Evolutionary conservation across 2,113 vertebrate genomes (phyloP).

Genomic region (Albula goreensis): DNA sequence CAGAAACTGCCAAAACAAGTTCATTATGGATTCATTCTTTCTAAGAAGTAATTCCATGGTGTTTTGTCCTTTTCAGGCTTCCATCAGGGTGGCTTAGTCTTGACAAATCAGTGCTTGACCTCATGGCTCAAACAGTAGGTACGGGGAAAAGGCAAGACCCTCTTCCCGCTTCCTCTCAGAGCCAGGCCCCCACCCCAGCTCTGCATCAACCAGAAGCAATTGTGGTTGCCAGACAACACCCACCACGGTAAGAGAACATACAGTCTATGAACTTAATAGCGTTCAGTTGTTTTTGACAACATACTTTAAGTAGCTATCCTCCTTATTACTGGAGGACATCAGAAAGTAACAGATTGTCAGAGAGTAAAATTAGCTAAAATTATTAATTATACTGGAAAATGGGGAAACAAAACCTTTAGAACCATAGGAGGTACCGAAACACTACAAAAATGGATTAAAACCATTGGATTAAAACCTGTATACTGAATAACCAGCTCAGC

Average conservation of each 20-base stretch:
- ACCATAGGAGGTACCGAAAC: too few relatives aligned
- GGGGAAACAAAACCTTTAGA: too few relatives aligned
- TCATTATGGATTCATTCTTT: too few relatives aligned
- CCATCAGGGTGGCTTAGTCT: slow-evolving; percentile 90
- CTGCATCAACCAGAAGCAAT: not conserved
- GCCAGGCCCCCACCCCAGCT: not conserved
- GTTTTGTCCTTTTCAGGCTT: slow-evolving; percentile 63
- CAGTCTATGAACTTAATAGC: not conserved
- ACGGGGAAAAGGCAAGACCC: slow-evolving; percentile 72
- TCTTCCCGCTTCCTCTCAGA: slow-evolving; percentile 19
- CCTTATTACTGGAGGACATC: too few relatives aligned
- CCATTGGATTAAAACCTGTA: too few relatives aligned
- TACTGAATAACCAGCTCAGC: too few relatives aligned
- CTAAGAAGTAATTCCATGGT: not conserved
- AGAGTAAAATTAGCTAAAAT: too few relatives aligned
- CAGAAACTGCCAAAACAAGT: not conserved
- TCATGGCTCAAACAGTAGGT: slow-evolving; percentile 82
- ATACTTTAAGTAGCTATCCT: too few relatives aligned
- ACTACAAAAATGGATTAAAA: too few relatives aligned
- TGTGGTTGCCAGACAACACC: slow-evolving; percentile 26
- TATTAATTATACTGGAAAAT: too few relatives aligned
- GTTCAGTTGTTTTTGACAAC: not conserved
- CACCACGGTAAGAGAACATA: slow-evolving; percentile 52
- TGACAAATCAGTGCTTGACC: slow-evolving; percentile 83
- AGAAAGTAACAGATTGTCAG: too few relatives aligned